phyloP scores from a whole-genome alignment of 2,888 invertebrate species.

The Neoascia interrupta region DNA sequence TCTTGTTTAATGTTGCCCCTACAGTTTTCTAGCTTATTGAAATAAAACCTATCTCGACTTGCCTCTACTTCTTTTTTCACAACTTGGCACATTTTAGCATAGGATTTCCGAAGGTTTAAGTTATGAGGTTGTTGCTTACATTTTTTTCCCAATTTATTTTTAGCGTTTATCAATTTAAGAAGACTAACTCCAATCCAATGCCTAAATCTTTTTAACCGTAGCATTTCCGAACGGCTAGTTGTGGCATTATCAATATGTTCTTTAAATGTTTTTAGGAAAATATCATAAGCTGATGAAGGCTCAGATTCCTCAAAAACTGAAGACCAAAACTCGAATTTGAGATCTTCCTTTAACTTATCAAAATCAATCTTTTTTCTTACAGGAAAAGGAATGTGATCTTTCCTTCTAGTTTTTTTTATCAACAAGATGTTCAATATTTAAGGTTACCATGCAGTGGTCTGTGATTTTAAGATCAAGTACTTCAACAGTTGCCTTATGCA shows the following conservation, averaged over 20 bases:
- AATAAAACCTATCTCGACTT: conserved; percentile 17
- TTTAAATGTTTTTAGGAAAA: conserved; percentile 22
- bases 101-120: neutral
- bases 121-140: conserved; percentile 18
- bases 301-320: conserved; percentile 5
- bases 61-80: conserved; percentile 8
- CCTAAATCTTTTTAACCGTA: conserved; percentile 20
- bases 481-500: neutral
- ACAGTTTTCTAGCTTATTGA: conserved; percentile 8
- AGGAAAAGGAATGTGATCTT: neutral
- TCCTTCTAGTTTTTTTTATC: no score
- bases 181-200: conserved; percentile 11
- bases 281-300: conserved; percentile 25
- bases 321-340: conserved; percentile 17
- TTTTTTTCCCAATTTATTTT: conserved; percentile 21
- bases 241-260: conserved; percentile 10
- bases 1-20: conserved; percentile 21
- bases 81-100: conserved; percentile 3
- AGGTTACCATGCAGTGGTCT: conserved; percentile 10
- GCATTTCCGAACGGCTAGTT: neutral
- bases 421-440: no score
- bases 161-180: conserved; percentile 14
- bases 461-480: conserved; percentile 14
- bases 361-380: conserved; percentile 1
- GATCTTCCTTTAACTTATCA: neutral